A percentile compares a stretch with the other conserved stretches of the same genome.
phyloP scores from a whole-genome alignment of 1,140 invertebrate species.

The Drosophila sechellia region DNA sequence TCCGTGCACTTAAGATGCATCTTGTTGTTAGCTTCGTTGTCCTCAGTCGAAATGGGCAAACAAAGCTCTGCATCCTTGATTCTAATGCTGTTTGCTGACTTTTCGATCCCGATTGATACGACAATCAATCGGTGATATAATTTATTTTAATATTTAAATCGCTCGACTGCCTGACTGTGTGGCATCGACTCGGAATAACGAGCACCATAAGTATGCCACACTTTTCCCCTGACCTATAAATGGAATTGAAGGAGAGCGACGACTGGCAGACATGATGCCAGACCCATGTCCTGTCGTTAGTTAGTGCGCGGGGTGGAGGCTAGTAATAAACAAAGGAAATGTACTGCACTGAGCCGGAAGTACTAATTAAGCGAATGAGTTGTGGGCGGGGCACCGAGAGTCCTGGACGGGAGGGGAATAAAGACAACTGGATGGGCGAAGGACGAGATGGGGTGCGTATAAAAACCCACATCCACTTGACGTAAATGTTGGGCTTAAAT shows the following conservation, averaged over 20 bases:
- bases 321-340: conserved; percentile 72
- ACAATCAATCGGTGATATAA: conserved; percentile 28
- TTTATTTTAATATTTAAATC: conserved; percentile 51
- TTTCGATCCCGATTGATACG: conserved; percentile 18
- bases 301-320: conserved; percentile 27
- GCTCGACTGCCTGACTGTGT: conserved; percentile 11
- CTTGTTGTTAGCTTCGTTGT: conserved; percentile 21
- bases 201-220: conserved; percentile 13
- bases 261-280: conserved; percentile 44
- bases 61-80: background rate
- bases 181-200: conserved; percentile 1
- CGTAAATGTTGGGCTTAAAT: conserved; percentile 82
- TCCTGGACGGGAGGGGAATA: background rate
- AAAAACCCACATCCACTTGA: conserved; percentile 72
- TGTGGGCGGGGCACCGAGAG: conserved; percentile 29
- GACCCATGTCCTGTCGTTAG: conserved; percentile 47
- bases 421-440: conserved; percentile 16
- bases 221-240: conserved; percentile 41
- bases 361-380: conserved; percentile 75
- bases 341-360: conserved; percentile 65
- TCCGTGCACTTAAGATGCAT: conserved; percentile 25
- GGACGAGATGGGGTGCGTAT: conserved; percentile 21
- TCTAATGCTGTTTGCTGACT: conserved; percentile 19
- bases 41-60: conserved; percentile 26
- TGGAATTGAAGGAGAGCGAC: background rate